Percentiles rank a stretch among this genome's conserved stretches.
Evolutionary conservation across 1,140 invertebrate species (phyloP).

Genomic region (Hylyphantes graminicola): DNA sequence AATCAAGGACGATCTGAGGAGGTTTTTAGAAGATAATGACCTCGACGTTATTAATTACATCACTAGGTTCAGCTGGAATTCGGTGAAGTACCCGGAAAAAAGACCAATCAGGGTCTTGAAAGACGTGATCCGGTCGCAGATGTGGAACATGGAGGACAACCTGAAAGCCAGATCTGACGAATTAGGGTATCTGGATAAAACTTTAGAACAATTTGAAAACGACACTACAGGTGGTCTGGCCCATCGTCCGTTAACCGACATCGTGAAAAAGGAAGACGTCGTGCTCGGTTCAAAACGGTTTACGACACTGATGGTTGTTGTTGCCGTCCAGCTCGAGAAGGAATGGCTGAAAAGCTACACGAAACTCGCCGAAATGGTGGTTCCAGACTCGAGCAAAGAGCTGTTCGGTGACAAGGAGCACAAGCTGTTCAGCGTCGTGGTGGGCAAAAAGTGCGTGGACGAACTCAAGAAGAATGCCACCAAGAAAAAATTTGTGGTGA

Average conservation of each 20-base stretch:
- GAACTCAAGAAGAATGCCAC: slow-evolving; percentile 71
- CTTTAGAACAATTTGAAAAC: neutral
- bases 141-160: neutral
- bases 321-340: slow-evolving; percentile 73
- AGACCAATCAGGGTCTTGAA: neutral
- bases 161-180: neutral
- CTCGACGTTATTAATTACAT: neutral
- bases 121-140: neutral
- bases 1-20: neutral
- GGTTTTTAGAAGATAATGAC: slow-evolving; percentile 45
- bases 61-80: slow-evolving; percentile 37
- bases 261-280: slow-evolving; percentile 97
- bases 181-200: neutral
- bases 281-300: slow-evolving; percentile 97
- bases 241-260: slow-evolving; percentile 6
- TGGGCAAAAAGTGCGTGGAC: slow-evolving; percentile 71
- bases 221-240: slow-evolving; percentile 35
- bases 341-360: slow-evolving; percentile 71
- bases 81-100: neutral
- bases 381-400: slow-evolving; percentile 70
- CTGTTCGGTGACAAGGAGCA: slow-evolving; percentile 70
- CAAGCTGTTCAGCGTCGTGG: slow-evolving; percentile 69
- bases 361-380: slow-evolving; percentile 71
- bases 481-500: slow-evolving; percentile 72
- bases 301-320: slow-evolving; percentile 93